These are phyloP conservation scores for Seriola dumerili DNA, from an alignment of 2,113 vertebrate genomes.

Conservation along the genomic window DNA sequence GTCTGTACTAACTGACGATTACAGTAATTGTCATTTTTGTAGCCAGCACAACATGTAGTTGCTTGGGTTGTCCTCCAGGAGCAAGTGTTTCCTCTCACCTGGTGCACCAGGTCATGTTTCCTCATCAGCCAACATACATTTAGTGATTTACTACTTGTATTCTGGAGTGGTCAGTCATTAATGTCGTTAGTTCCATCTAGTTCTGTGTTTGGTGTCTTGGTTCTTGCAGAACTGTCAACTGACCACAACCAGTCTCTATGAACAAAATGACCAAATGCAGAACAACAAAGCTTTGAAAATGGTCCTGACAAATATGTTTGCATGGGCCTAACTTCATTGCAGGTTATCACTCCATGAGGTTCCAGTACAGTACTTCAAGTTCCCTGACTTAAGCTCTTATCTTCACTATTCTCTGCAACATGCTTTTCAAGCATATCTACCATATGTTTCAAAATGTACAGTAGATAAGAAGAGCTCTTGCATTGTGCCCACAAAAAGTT, in stretches of 20 bases:
- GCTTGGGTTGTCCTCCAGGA: not conserved
- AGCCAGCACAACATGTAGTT: not conserved
- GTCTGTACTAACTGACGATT: not conserved
- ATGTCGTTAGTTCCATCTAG: not conserved
- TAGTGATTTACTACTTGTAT: not conserved
- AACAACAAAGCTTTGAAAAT: not conserved
- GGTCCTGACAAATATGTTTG: no score
- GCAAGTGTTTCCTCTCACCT: not conserved
- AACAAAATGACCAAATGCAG: not conserved
- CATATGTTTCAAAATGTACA: not conserved
- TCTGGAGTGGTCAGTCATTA: not conserved
- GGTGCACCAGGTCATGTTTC: not conserved
- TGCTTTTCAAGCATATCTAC: not conserved
- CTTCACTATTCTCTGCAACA: not conserved
- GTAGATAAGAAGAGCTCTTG: not conserved
- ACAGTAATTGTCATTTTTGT: not conserved
- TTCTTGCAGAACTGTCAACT: not conserved
- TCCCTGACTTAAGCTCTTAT: not conserved
- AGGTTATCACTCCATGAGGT: not conserved
- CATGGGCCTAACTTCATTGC: not conserved
- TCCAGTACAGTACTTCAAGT: not conserved
- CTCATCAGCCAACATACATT: not conserved
- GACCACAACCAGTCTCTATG: not conserved
- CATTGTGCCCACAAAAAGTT: not conserved
- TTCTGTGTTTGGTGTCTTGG: not conserved